Conservation (phyloP, 2,113 vertebrate genomes). For the Formicarius rufipectus region DNA sequence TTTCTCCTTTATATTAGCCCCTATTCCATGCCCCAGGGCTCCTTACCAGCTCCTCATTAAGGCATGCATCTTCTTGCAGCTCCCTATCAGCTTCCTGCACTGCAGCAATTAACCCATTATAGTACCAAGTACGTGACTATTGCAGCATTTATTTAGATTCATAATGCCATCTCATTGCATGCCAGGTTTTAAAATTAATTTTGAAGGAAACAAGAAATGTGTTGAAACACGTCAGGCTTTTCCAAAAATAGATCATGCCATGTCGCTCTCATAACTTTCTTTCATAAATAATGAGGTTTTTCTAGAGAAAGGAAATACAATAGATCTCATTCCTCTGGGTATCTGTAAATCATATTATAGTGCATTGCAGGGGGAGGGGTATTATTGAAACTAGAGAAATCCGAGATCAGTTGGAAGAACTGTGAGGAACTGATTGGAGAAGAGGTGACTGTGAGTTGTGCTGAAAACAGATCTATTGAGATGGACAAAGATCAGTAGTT, state of each 20-base stretch:
- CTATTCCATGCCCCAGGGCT: constrained; percentile 32
- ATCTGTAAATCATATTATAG: background rate
- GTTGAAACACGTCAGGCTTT: background rate
- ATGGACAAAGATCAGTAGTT: background rate
- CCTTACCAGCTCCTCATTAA: constrained; percentile 48
- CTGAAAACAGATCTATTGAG: background rate
- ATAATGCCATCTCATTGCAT: background rate
- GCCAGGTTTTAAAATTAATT: constrained; percentile 3
- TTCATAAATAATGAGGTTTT: background rate
- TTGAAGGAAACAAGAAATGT: background rate
- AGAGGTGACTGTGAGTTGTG: background rate
- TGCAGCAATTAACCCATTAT: constrained; percentile 43
- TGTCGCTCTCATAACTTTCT: background rate
- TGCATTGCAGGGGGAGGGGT: background rate
- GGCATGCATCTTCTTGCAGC: constrained; percentile 10
- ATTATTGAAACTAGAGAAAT: background rate
- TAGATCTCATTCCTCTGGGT: background rate
- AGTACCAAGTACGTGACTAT: background rate
- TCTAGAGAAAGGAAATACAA: background rate
- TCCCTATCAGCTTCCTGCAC: constrained; percentile 35
- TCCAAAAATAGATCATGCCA: constrained; percentile 15
- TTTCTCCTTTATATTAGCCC: constrained; percentile 28
- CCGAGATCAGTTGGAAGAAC: background rate
- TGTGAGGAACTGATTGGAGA: background rate
- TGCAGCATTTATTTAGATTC: background rate